Conservation (phyloP, 1,140 invertebrate genomes). For the Campoletis sonorensis region DNA sequence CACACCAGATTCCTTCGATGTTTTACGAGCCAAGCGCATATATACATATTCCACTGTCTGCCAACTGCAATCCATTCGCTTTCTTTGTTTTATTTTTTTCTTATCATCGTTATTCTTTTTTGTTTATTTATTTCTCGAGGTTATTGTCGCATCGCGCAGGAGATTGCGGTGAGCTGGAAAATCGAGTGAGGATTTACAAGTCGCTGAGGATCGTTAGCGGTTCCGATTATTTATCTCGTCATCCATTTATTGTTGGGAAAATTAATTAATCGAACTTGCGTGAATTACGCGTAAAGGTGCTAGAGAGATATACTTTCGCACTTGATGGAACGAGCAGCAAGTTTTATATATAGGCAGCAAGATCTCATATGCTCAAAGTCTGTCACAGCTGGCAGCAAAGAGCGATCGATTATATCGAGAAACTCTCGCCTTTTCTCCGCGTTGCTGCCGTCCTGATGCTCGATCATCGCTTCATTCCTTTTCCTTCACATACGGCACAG, state of each 20-base stretch:
- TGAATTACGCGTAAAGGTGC: not conserved
- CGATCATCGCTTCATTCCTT: constrained; percentile 35
- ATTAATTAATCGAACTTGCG: constrained; percentile 31
- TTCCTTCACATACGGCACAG: constrained; percentile 22
- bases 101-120: constrained; percentile 17
- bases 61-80: not conserved
- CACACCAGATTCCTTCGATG: constrained; percentile 49
- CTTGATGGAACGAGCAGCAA: not conserved
- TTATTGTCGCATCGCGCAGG: constrained; percentile 54
- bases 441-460: not conserved
- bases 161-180: not conserved
- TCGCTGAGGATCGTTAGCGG: not conserved
- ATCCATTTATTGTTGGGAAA: constrained; percentile 29
- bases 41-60: constrained; percentile 25
- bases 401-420: constrained; percentile 44
- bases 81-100: not conserved
- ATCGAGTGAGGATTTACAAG: not conserved
- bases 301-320: not conserved
- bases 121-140: constrained; percentile 55
- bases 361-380: constrained; percentile 1
- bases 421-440: not conserved
- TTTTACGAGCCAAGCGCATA: constrained; percentile 58
- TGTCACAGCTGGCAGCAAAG: constrained; percentile 16
- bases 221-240: constrained; percentile 7
- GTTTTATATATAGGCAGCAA: not conserved